Evolutionary conservation across 1,140 invertebrate species (phyloP), one percentile per base, ranked within the genome.

Genomic region (Orius laevigatus): DNA sequence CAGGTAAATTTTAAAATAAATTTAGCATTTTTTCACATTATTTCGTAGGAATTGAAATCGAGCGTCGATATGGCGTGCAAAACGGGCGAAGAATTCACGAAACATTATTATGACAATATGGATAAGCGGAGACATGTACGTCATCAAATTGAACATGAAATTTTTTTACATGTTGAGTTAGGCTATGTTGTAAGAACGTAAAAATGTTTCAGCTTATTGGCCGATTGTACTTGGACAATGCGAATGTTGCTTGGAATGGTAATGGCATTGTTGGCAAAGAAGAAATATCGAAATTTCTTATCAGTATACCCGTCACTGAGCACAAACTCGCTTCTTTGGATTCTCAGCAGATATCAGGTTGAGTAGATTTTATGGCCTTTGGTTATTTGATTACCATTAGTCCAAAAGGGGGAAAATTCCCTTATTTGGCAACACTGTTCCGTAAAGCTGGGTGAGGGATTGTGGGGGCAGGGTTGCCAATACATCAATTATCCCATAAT

Each of bases 191-290:
- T 34, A 34, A 8, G 33, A n/a, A 9, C 33, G 8, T 8, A 34
- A 34, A 34, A 34, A 38, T 38, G 10, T 68, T 68, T 25, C 57
- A 84, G 79, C 59, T 77, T 55, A 75, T 88, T 54, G 72, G 74
- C 0, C 78, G 78, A 56, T 63, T 90, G 15, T 92, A 90, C 56
- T 60, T 87, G 54, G 81, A 88, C 39, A 75, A 73, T 19, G 84
- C 76, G n/a, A 65, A 76, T 16, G 63, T 89, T 40, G 76, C 84
- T 19, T 92, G 84, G 85, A 89, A 90, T 70, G 87, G 87, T 31
- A 86, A 86, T 66, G 73, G 75, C 14, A 69, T 77, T 1, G 73
- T 64, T 51, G 82, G 82, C 5, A 76, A 73, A 58, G 76, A 81
- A 42, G 74, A 70, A 40, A 87, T 91, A 48, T 74, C 84, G 57